These are phyloP conservation scores for Uropsilus gracilis DNA, from an alignment of 2,113 vertebrate species.

Conservation along the genomic window DNA sequence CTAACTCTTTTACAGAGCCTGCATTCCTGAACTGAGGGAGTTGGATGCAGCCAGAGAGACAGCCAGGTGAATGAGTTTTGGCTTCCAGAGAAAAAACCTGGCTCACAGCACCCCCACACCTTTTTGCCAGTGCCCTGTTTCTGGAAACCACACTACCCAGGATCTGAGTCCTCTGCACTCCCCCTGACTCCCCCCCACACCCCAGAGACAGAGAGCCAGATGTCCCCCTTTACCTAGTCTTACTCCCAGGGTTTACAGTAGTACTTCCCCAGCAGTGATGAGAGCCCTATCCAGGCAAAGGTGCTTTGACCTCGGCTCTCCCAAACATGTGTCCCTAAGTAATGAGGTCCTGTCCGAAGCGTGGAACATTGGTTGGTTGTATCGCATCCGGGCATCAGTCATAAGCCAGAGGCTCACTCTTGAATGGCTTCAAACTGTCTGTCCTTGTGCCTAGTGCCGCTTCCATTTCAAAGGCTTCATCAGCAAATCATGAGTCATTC, in stretches of 20 bases:
- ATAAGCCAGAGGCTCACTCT: constrained; percentile 60
- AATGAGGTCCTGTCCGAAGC: not conserved
- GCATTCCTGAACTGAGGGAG: not conserved
- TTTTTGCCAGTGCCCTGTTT: not conserved
- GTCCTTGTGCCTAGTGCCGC: constrained; percentile 58
- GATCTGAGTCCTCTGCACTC: rapidly evolving
- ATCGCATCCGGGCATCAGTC: not conserved
- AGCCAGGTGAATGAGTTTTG: too few species aligned
- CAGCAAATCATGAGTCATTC: constrained; percentile 78
- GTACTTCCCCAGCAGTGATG: not conserved
- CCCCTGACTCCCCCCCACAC: not conserved
- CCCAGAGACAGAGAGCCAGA: too few species aligned
- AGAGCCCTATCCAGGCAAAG: not conserved
- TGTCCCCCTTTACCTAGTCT: not conserved
- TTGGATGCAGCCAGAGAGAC: not conserved
- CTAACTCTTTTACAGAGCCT: not conserved
- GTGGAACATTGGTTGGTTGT: not conserved
- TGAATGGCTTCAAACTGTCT: constrained; percentile 60
- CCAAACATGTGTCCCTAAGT: not conserved
- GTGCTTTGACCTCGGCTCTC: not conserved
- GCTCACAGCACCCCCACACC: rapidly evolving
- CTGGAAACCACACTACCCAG: not conserved
- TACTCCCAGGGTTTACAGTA: not conserved
- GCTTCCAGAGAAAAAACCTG: not conserved
- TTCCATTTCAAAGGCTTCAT: constrained; percentile 79